These are phyloP conservation scores for Tarsius wallacei DNA, from an alignment of 2,797 vertebrate species.

Conservation along the genomic window DNA sequence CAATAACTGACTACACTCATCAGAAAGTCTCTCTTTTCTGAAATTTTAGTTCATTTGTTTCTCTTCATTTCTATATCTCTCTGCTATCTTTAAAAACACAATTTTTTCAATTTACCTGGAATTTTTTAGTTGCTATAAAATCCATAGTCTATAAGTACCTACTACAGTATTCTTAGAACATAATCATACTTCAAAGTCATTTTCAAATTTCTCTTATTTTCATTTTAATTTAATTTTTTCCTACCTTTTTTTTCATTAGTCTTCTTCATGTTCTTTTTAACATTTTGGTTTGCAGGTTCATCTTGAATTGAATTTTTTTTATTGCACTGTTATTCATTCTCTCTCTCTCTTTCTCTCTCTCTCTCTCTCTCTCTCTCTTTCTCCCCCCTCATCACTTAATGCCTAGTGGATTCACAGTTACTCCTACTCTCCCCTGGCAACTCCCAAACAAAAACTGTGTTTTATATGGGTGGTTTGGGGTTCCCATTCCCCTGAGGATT, in stretches of 20 bases:
- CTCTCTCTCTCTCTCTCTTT: not conserved
- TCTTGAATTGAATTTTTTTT: not conserved
- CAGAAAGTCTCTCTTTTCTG: not conserved
- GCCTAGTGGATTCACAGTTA: not conserved
- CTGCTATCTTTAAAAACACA: not conserved
- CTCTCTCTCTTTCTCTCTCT: not conserved
- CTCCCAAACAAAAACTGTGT: not conserved
- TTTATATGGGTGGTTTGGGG: not conserved
- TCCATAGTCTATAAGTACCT: not conserved
- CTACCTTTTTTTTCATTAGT: not conserved
- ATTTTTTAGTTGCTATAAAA: slow-evolving; percentile 29
- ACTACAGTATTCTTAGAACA: not conserved
- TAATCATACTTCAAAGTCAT: slow-evolving; percentile 24
- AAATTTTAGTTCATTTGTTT: slow-evolving; percentile 12
- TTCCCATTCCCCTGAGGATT: not conserved
- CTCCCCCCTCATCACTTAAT: not conserved
- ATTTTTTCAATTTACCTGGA: not conserved
- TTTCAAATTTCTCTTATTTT: slow-evolving; percentile 12
- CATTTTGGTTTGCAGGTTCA: not conserved
- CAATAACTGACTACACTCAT: not conserved
- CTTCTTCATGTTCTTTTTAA: not conserved
- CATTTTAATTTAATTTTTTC: slow-evolving; percentile 9
- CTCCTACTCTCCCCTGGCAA: not conserved
- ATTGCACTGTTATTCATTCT: not conserved
- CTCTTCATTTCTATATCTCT: slow-evolving; percentile 16